A percentile compares a stretch with the other conserved stretches of the same genome.
phyloP scores from a whole-genome alignment of 1,140 invertebrate species.

The Hesperophylax magnus region DNA sequence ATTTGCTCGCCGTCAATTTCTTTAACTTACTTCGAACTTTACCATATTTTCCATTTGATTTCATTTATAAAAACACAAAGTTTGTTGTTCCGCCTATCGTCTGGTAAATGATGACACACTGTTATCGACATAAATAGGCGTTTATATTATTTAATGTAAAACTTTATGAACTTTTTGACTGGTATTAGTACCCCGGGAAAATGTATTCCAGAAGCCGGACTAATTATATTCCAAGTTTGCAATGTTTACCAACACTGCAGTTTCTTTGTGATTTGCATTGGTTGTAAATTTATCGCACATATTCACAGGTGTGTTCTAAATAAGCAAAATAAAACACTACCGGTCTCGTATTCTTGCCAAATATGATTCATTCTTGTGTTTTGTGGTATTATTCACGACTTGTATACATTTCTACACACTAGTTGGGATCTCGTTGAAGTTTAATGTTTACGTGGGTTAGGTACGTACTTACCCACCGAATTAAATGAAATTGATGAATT shows the following conservation, averaged over 20 bases:
- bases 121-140: constrained; percentile 39
- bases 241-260: constrained; percentile 48
- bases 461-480: too few species aligned
- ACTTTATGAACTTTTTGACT: constrained; percentile 22
- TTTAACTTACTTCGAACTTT: constrained; percentile 2
- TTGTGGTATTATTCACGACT: not conserved
- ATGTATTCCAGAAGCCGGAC: constrained; percentile 17
- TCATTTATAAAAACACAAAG: constrained; percentile 35
- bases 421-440: not conserved
- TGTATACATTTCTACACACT: not conserved
- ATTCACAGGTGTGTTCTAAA: constrained; percentile 30
- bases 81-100: constrained; percentile 40
- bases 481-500: not conserved
- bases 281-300: not conserved
- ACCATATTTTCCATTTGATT: constrained; percentile 23
- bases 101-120: constrained; percentile 40
- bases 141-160: constrained; percentile 17
- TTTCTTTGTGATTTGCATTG: constrained; percentile 39
- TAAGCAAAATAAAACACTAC: not conserved
- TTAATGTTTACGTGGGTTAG: not conserved
- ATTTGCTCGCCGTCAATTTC: not conserved
- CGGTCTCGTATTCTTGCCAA: not conserved
- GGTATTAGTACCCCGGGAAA: not conserved
- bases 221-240: constrained; percentile 32
- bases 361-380: not conserved